Base-by-base conservation (phyloP, 37 sponge, comb jelly and placozoan species). In the Mnemiopsis leidyi region DNA sequence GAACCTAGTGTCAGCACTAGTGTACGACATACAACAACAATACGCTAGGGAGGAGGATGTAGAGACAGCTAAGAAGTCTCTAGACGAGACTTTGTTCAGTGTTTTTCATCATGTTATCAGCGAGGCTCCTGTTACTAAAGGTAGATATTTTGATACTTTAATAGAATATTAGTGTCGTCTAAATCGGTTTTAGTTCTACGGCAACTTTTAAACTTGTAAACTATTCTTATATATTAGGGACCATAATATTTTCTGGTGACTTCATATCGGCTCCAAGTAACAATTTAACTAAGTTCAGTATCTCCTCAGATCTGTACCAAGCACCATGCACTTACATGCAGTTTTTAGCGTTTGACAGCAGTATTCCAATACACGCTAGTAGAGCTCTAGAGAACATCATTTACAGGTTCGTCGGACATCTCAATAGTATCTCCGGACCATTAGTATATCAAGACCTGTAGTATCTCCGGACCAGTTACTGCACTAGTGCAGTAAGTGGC, bases 71-170 rank as follows among this genome's bases (percentile, higher is more conserved):
- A 85, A 29, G 61, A 35, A 37, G n/a, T 7, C 32, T 23, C 90
- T 85, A 9, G 36, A 85, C 3, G 90, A 85, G 48, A 85, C 90
- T 39, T 61, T 85, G 29, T 85, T 85, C 61, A 40, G 90, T 38
- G 90, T 85, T 9, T 85, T 85, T 33, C 90, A 85, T 25, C 90
- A 85, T 40, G 36, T 85, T 3, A 85, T 85, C 90, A 85, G 90
- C 26, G 90, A 85, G 32, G 90, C 90, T 0, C 90, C 90, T 39
- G 90, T 85, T 21, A 85, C 90, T n/a, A 85, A 85, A 85, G 90
- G 90, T 85, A 21, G 37, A n/a, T n/a, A n/a, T n/a, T n/a, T n/a
- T n/a, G n/a, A n/a, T n/a, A n/a, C n/a, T n/a, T n/a, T n/a, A n/a
- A n/a, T n/a, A n/a, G n/a, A n/a, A n/a, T n/a, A n/a, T n/a, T n/a